Evolutionary conservation across 30 jellyfish, hydroid and myxozoan species (phyloP), one percentile per base, ranked within the genome.

Genomic region (Hydractinia symbiolongicarpus): DNA sequence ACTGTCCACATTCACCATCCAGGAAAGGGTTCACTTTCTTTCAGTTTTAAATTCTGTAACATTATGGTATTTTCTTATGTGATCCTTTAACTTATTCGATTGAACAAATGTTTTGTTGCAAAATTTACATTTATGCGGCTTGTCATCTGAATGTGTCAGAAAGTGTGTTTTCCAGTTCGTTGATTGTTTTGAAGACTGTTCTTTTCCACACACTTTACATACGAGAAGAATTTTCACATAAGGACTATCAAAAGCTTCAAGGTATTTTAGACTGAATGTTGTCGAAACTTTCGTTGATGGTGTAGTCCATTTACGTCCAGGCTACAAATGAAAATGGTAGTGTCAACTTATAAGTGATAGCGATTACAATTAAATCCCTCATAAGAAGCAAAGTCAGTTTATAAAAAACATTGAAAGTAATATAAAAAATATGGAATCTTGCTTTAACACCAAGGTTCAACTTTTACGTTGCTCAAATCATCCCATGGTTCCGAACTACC

Each of bases 161-260:
- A 50, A 75, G 49, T 75, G 83, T 21, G 83, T 51, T 55, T 75
- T 75, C 83, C 83, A 75, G 76, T 75, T 75, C 8, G 77, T 40
- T 1, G 76, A 54, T 50, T 50, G 15, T 54, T 75, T 75, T 9
- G 83, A 75, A 5, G 83, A 16, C 60, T 64, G 74, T 53, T 75
- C 83, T 55, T 75, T 75, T 7, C 55, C 55, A 55, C 83, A 75
- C 7, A 75, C 55, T 54, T 53, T 75, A 75, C 83, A 75, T 16
- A 75, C 83, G 40, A 75, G 14, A 8, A 21, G 20, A 44, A 75
- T 17, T 54, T 75, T 75, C 21, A 54, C 76, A 16, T 75, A 50
- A 15, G 83, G 83, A 55, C 17, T 75, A 5, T 75, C 83, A 75
- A 75, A 75, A 54, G 11, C 55, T 50, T 30, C 80, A 14, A 75